Evolutionary conservation across 2,797 vertebrate genomes (phyloP).

Genomic region (Linurgus olivaceus): DNA sequence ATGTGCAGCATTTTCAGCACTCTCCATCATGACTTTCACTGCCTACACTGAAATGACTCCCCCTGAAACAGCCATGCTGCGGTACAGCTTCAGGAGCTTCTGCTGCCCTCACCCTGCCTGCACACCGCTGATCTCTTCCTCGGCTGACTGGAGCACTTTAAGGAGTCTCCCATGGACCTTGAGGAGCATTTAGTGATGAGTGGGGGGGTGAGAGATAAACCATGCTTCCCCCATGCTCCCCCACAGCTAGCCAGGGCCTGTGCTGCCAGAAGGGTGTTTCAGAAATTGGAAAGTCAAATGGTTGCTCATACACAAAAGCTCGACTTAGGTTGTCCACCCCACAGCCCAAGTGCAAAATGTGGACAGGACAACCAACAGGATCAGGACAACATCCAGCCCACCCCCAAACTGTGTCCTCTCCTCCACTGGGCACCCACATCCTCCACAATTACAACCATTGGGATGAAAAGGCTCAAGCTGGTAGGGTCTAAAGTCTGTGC

Average conservation of each 20-base stretch:
- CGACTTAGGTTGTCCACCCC: fast-evolving
- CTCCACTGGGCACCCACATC: neutral
- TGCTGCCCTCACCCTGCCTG: neutral
- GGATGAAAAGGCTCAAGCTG: neutral
- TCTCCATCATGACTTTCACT: neutral
- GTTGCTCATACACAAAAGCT: neutral
- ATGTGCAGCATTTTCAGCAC: neutral
- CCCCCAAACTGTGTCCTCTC: neutral
- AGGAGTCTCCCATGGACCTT: neutral
- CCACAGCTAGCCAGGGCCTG: neutral
- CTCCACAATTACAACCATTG: neutral
- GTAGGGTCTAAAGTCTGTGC: fast-evolving
- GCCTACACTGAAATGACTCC: neutral
- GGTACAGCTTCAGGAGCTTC: neutral
- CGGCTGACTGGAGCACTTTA: neutral
- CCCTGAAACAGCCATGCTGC: neutral
- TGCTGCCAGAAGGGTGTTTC: too few relatives aligned
- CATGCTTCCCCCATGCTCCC: fast-evolving
- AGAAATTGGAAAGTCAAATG: neutral
- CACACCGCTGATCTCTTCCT: neutral
- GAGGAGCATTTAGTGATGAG: neutral
- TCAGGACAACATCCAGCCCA: neutral
- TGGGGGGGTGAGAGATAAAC: neutral
- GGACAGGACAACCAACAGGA: neutral
- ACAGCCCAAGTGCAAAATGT: neutral